These are phyloP conservation scores for Agelaius tricolor DNA, from an alignment of 2,113 vertebrate species.

Conservation along the genomic window DNA sequence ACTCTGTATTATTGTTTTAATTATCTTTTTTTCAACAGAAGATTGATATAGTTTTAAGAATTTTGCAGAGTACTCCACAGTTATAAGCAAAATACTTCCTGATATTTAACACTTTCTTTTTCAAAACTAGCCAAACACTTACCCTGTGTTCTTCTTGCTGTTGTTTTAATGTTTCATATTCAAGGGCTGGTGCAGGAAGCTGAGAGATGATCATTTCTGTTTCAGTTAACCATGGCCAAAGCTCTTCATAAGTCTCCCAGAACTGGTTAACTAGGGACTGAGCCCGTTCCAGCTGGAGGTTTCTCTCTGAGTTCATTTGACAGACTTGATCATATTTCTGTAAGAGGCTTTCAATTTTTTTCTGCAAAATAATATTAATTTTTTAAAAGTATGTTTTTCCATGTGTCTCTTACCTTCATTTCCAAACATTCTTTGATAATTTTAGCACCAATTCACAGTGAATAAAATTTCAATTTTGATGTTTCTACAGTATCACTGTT, in stretches of 20 bases:
- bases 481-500: not conserved
- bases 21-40: not conserved
- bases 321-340: constrained; percentile 86
- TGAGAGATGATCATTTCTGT: constrained; percentile 83
- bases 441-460: not conserved
- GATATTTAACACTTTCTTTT: not conserved
- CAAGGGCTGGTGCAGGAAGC: constrained; percentile 87
- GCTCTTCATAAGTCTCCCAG: constrained; percentile 96
- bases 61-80: not conserved
- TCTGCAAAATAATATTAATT: constrained; percentile 68
- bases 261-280: constrained; percentile 93
- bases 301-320: constrained; percentile 93
- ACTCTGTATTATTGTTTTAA: not conserved
- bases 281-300: constrained; percentile 92
- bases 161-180: constrained; percentile 91
- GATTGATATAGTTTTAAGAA: not conserved
- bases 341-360: constrained; percentile 82
- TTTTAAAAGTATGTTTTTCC: not conserved
- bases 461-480: not conserved
- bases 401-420: not conserved
- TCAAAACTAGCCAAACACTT: constrained; percentile 38
- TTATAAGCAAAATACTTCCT: not conserved
- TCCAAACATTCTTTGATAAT: not conserved
- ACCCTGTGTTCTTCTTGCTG: constrained; percentile 97
- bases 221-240: constrained; percentile 95